These are phyloP conservation scores for Contarinia nasturtii DNA, from an alignment of 1,140 invertebrate genomes.

Conservation along the genomic window DNA sequence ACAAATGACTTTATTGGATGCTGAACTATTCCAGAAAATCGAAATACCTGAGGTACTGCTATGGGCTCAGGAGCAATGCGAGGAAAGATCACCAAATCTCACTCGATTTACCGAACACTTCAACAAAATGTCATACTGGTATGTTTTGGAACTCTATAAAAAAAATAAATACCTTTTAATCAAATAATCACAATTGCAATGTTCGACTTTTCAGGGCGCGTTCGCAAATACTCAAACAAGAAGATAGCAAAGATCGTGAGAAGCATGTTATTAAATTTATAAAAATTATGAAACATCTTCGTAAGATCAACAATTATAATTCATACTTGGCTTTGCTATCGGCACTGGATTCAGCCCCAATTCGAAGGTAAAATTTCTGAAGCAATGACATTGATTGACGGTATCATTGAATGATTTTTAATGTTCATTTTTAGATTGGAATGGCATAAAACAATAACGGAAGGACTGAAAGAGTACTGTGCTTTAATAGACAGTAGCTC, in stretches of 20 bases:
- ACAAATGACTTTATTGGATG: slow-evolving; percentile 95
- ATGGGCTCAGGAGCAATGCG: slow-evolving; percentile 94
- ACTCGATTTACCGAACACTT: slow-evolving; percentile 97
- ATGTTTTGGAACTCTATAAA: neutral
- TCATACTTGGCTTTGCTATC: slow-evolving; percentile 92
- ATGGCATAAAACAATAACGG: slow-evolving; percentile 84
- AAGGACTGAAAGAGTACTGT: slow-evolving; percentile 85
- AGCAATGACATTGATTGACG: too few species aligned
- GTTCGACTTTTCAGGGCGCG: slow-evolving; percentile 38
- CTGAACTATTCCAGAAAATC: slow-evolving; percentile 88
- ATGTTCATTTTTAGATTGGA: slow-evolving; percentile 42
- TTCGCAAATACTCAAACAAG: slow-evolving; percentile 54
- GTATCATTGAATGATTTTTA: too few species aligned
- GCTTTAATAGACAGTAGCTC: slow-evolving; percentile 89
- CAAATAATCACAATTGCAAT: slow-evolving; percentile 1
- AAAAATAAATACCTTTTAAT: neutral
- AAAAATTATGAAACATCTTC: slow-evolving; percentile 94
- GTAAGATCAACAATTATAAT: slow-evolving; percentile 97
- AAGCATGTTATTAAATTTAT: slow-evolving; percentile 92
- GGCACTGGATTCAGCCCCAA: slow-evolving; percentile 90
- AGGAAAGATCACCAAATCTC: slow-evolving; percentile 90
- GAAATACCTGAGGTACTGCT: slow-evolving; percentile 92
- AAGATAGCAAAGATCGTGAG: slow-evolving; percentile 85
- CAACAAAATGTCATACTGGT: slow-evolving; percentile 99
- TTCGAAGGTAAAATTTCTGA: too few species aligned